phyloP scores from a whole-genome alignment of 2,113 vertebrate species.

The Archocentrus centrarchus region DNA sequence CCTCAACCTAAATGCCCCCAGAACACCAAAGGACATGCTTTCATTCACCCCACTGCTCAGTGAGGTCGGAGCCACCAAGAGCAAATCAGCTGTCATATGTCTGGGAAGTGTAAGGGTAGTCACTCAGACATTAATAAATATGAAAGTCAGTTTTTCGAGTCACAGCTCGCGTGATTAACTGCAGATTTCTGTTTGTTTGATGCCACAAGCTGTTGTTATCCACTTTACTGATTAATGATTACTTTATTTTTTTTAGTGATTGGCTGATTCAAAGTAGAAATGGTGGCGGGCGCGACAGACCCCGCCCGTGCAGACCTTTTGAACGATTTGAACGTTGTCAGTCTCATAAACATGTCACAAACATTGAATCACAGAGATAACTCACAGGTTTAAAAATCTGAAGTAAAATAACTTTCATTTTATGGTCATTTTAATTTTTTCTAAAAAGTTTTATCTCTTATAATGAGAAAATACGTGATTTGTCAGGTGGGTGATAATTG shows the following conservation, averaged over 20 bases:
- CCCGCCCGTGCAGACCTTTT: too few relatives aligned
- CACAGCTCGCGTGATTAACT: not conserved
- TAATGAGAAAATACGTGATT: too few relatives aligned
- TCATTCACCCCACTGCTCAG: not conserved
- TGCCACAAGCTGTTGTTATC: not conserved
- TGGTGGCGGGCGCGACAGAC: too few relatives aligned
- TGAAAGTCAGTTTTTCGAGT: not conserved
- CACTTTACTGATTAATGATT: too few relatives aligned
- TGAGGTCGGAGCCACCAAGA: constrained; percentile 31
- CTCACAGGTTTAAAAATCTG: too few relatives aligned
- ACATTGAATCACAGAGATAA: too few relatives aligned
- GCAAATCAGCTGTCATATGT: constrained; percentile 28
- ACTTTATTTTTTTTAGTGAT: not conserved
- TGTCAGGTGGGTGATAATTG: too few relatives aligned
- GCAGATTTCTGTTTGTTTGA: not conserved
- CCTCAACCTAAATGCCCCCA: constrained; percentile 48
- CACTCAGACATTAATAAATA: not conserved
- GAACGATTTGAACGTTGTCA: too few relatives aligned
- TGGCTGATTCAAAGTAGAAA: not conserved
- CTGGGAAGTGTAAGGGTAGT: not conserved
- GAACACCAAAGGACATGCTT: constrained; percentile 27
- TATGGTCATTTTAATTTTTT: too few relatives aligned
- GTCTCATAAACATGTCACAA: too few relatives aligned
- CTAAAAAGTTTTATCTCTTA: too few relatives aligned
- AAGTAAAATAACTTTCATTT: too few relatives aligned